Percentiles rank a stretch among this genome's conserved stretches.
phyloP scores from a whole-genome alignment of 2,113 vertebrate species.

The Sphaerodactylus townsendi region DNA sequence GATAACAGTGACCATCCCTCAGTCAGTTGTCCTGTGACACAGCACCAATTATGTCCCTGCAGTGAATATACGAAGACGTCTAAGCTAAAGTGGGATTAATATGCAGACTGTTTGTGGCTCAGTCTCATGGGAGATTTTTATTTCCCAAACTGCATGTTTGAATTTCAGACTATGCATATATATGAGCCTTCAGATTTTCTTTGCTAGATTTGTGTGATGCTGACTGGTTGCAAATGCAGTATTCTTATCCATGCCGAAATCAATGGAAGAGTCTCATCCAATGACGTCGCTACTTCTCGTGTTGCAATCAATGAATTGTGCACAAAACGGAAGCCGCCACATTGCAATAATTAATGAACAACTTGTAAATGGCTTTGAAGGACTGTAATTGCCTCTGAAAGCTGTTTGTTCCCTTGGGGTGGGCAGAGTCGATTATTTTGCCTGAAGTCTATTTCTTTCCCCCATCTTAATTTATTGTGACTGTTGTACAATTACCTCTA shows the following conservation, averaged over 20 bases:
- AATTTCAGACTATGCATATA: neutral
- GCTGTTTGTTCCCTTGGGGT: neutral
- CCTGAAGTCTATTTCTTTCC: neutral
- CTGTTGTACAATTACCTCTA: neutral
- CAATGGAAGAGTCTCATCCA: neutral
- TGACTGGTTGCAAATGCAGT: neutral
- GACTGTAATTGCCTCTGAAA: conserved; percentile 11
- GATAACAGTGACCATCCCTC: too few species aligned
- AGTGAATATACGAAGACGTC: neutral
- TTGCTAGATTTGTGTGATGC: neutral
- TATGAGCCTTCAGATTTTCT: neutral
- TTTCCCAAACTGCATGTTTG: neutral
- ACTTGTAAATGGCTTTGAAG: neutral
- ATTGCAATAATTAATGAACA: neutral
- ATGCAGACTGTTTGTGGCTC: neutral
- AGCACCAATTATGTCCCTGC: neutral
- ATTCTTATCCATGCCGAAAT: neutral
- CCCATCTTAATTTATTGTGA: neutral
- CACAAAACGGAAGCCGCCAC: neutral
- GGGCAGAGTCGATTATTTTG: neutral
- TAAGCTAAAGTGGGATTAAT: neutral
- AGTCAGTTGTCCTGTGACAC: too few species aligned
- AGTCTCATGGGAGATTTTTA: neutral
- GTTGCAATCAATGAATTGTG: neutral
- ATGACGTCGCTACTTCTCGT: neutral